Percentiles rank a stretch among this genome's conserved stretches.
These are phyloP conservation scores for Saccopteryx leptura DNA, from an alignment of 2,113 vertebrate species.

Conservation along the genomic window DNA sequence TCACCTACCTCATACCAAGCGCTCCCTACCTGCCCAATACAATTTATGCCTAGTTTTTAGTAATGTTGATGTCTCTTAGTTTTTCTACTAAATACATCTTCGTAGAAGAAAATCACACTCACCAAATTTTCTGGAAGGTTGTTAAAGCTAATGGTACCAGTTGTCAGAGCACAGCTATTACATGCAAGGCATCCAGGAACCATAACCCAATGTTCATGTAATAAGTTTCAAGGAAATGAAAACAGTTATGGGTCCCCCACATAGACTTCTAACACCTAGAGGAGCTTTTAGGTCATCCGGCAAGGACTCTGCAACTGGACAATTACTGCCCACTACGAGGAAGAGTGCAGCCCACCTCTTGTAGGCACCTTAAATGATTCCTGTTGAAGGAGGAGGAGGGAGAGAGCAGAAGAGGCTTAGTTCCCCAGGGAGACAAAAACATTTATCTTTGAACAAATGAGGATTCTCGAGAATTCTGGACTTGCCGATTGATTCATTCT, in stretches of 20 bases:
- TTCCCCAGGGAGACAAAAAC: constrained; percentile 47
- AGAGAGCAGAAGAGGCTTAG: not conserved
- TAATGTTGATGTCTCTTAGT: not conserved
- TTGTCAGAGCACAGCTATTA: not conserved
- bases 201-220: not conserved
- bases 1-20: rapidly evolving
- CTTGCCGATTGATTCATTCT: not conserved
- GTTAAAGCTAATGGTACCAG: not conserved
- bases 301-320: not conserved
- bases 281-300: not conserved
- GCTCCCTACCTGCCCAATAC: rapidly evolving
- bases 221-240: not conserved
- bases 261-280: too few species aligned
- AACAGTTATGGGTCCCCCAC: rapidly evolving
- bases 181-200: not conserved
- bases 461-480: not conserved
- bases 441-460: not conserved
- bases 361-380: not conserved
- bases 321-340: not conserved
- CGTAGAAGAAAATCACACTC: not conserved
- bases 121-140: not conserved
- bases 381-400: not conserved
- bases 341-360: rapidly evolving
- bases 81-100: not conserved
- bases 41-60: rapidly evolving